Conservation (phyloP, 2,113 vertebrate genomes). For the Clarias batrachus region DNA sequence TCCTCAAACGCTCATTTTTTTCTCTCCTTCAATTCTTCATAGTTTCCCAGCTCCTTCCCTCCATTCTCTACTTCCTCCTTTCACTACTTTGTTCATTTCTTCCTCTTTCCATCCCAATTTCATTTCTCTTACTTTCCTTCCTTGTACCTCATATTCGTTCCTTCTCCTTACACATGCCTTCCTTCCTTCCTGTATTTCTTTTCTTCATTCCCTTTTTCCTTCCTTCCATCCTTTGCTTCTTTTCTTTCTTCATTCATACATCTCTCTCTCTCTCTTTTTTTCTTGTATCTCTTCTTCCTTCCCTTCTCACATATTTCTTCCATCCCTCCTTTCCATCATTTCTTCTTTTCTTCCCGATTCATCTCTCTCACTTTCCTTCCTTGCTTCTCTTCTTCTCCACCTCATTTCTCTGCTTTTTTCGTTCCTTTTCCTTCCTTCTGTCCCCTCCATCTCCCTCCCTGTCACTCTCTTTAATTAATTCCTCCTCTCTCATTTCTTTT, state of each 20-base stretch:
- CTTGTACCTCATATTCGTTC: neutral
- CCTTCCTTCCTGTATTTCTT: neutral
- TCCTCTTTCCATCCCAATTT: too few relatives aligned
- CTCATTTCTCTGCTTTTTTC: neutral
- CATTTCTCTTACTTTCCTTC: too few relatives aligned
- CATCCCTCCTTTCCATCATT: too few relatives aligned
- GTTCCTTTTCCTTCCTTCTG: neutral
- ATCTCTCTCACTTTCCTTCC: neutral
- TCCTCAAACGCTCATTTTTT: neutral
- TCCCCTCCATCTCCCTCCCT: neutral
- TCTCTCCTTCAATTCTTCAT: too few relatives aligned
- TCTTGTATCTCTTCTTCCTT: neutral
- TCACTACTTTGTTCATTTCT: neutral
- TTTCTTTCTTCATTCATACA: neutral
- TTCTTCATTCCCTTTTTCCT: neutral
- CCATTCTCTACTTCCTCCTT: neutral
- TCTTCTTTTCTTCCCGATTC: too few relatives aligned
- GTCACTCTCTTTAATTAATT: too few relatives aligned
- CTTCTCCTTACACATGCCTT: neutral
- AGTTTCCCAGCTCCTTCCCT: too few relatives aligned
- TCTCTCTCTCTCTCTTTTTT: too few relatives aligned
- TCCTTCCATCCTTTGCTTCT: neutral
- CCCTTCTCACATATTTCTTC: neutral
- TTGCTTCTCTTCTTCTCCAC: too few relatives aligned
- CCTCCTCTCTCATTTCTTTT: too few relatives aligned